A percentile compares a stretch with the other conserved stretches of the same genome.
phyloP scores from a whole-genome alignment of 2,113 vertebrate species.

The Marmota monax region DNA sequence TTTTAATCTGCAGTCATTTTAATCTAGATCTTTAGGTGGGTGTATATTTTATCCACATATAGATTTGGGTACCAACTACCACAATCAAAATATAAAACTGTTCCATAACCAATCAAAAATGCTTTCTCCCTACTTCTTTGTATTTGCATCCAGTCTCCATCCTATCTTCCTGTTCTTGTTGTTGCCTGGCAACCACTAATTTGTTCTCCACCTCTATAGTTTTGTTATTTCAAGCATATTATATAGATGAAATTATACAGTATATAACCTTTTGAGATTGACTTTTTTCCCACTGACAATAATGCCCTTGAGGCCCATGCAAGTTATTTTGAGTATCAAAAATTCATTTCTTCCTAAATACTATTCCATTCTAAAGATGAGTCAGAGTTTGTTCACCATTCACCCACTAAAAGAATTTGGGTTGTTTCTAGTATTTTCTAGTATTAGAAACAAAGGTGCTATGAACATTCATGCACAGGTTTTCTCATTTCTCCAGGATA shows the following conservation, averaged over 20 bases:
- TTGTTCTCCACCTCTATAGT: slow-evolving; percentile 51
- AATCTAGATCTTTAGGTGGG: neutral
- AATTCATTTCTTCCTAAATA: slow-evolving; percentile 21
- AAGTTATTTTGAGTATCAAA: slow-evolving; percentile 30
- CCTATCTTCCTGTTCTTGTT: slow-evolving; percentile 37
- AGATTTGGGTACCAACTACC: neutral
- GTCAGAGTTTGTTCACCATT: neutral
- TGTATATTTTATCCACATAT: neutral
- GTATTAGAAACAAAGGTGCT: neutral
- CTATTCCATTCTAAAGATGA: neutral
- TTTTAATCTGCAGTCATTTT: neutral
- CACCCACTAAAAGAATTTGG: neutral
- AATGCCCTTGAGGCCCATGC: slow-evolving; percentile 9
- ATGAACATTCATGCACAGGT: neutral
- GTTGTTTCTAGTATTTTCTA: neutral
- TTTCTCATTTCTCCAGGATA: neutral
- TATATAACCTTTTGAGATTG: slow-evolving; percentile 42
- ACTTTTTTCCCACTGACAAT: neutral
- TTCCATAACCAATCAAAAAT: neutral
- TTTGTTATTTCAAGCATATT: slow-evolving; percentile 60
- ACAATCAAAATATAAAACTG: neutral
- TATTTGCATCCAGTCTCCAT: slow-evolving; percentile 37
- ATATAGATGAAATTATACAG: slow-evolving; percentile 51
- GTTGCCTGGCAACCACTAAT: slow-evolving; percentile 64
- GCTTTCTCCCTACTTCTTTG: neutral